Base-by-base conservation (phyloP, 2,797 vertebrate genomes). In the Choloepus didactylus region DNA sequence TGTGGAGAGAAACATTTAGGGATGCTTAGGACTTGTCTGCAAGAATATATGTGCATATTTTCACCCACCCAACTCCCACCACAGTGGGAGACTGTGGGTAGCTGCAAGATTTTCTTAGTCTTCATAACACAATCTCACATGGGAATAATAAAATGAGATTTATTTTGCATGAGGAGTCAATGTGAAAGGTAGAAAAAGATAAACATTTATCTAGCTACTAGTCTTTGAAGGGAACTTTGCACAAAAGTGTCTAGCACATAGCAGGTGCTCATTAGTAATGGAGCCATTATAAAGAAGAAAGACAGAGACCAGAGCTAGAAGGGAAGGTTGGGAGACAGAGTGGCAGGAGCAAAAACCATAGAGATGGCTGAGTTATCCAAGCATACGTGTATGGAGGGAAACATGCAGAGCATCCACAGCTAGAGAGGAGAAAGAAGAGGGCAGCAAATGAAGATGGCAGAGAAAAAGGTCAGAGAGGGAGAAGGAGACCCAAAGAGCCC, bases 101-200 rank as follows among this genome's bases (percentile, higher is more conserved):
- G n/a, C 64, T 67, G 59, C 5, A n/a, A 89, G 51, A 54, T 59
- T 66, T 81, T 89, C 92, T 93, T 27, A 46, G 12, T 27, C 79
- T 46, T 51, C 21, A 44, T 19, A 76, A 77, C 60, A 81, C 15
- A 31, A 59, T 51, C 31, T 91, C 69, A 80, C 12, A 31, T 1
- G 19, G 62, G 88, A 96, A 80, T 46, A 14, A 10, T 38, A 87
- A 92, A 89, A 80, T 83, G 25, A 79, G 75, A 60, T 75, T 69
- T 59, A 79, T 64, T 88, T 69, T 77, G 2, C 64, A 38, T 56
- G 15, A 87, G 31, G 66, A 85, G 15, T 82, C 35, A 76, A 11
- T 29, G 49, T 31, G 5, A 66, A 83, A 31, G 14, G 35, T 29
- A 54, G 51, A 85, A 77, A 87, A 15, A 70, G 38, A 72, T 35